Percentiles rank a stretch among this genome's conserved stretches.
These are phyloP conservation scores for Aphaenogaster floridana DNA, from an alignment of 1,140 invertebrate genomes.

Conservation along the genomic window DNA sequence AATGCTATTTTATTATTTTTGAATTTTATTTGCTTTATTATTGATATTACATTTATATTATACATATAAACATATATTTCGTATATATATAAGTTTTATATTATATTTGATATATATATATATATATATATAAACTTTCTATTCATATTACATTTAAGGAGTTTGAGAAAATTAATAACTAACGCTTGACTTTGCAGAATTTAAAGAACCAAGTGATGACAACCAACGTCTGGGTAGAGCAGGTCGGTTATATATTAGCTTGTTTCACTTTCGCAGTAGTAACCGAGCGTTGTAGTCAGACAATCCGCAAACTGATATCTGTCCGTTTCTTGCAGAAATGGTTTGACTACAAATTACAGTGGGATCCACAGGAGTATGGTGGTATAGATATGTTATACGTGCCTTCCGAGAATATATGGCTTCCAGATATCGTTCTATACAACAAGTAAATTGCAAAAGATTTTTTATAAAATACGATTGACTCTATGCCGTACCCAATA, in stretches of 20 bases:
- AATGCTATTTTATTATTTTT: neutral
- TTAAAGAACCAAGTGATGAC: constrained; percentile 98
- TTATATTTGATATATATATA: neutral
- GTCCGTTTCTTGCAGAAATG: constrained; percentile 91
- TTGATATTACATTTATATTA: neutral
- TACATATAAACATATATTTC: neutral
- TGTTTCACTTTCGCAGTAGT: constrained; percentile 12
- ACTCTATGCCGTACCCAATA: neutral
- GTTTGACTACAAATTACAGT: constrained; percentile 97
- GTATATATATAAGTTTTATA: neutral
- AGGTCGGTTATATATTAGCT: constrained; percentile 85
- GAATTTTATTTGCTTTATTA: neutral
- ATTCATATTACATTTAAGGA: neutral
- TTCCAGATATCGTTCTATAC: constrained; percentile 95
- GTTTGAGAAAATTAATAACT: neutral
- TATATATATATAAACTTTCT: neutral
- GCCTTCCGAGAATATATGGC: constrained; percentile 97
- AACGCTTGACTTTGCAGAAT: constrained; percentile 88
- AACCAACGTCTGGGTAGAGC: constrained; percentile 97
- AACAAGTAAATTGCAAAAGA: constrained; percentile 90
- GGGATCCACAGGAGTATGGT: constrained; percentile 97
- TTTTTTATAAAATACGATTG: neutral
- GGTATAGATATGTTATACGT: constrained; percentile 97
- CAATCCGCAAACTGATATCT: neutral
- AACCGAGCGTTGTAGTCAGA: neutral